Base-by-base conservation (phyloP, 2,888 invertebrate species). In the Drosophila putrida region DNA sequence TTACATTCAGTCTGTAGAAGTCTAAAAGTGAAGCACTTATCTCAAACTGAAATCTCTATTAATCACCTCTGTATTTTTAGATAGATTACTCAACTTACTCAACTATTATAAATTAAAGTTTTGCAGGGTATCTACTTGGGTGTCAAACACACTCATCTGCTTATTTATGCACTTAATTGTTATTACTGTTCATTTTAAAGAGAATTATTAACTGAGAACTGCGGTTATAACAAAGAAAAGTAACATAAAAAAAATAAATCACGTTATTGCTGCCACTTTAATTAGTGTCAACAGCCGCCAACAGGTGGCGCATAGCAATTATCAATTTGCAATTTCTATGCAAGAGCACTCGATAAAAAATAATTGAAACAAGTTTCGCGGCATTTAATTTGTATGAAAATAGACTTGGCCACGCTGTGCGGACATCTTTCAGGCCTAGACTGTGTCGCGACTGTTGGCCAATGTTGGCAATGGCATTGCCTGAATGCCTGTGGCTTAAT, bases 331-430 rank as follows among this genome's bases (percentile, higher is more conserved):
- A 75, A 67, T 78, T 71, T 75, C 62, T 67, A 63, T 59, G 55
- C 41, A 46, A 44, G 46, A 60, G 53, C 50, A 50, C 35, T 41
- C 50, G 41, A 67, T 46, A 53, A 58, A 31, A 41, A 57, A 51
- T 55, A 44, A 57, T 59, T 55, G 57, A 73, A 74, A 69, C 74
- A 64, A 71, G 78, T 74, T 74, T 68, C 36, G 35, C 55, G 65
- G 53, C 66, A 76, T 77, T 88, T 80, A 79, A 79, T 89, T 78
- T 81, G 69, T 85, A 72, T 77, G 71, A 81, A 79, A 81, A 79
- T 79, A 81, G 69, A 66, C 73, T 62, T 51, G 57, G 72, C 41
- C 46, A 44, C 20, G 43, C 62, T 55, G 54, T 36, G 41, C 36
- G 55, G 51, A 53, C 75, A 61, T 66, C 70, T 82, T 60, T 35